phyloP scores from a whole-genome alignment of 2,797 vertebrate species.

The Danio tinwini region DNA sequence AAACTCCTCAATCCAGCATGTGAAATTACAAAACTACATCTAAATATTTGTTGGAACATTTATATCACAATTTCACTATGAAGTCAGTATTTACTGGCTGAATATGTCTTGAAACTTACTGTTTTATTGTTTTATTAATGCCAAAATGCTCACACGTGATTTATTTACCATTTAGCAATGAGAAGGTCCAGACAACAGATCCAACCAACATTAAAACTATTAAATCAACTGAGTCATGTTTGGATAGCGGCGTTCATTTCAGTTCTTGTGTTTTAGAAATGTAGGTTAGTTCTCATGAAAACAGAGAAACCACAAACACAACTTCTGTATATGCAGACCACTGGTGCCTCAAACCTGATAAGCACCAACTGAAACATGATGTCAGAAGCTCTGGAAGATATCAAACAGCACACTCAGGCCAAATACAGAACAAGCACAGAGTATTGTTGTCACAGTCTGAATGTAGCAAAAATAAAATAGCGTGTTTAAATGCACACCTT shows the following conservation, averaged over 20 bases:
- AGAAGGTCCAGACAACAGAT: not conserved
- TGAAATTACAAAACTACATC: too few species aligned
- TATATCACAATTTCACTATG: not conserved
- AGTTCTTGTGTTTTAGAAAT: not conserved
- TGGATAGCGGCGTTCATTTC: not conserved
- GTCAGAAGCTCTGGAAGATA: constrained; percentile 60
- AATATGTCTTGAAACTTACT: not conserved
- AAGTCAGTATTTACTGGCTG: not conserved
- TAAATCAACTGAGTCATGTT: not conserved
- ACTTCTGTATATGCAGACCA: not conserved
- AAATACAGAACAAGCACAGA: constrained; percentile 79
- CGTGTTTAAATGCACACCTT: constrained; percentile 55
- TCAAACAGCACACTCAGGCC: constrained; percentile 66
- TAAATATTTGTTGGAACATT: not conserved
- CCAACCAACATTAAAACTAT: not conserved
- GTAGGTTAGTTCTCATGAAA: not conserved
- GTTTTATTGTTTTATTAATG: not conserved
- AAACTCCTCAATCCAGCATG: not conserved
- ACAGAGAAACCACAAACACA: constrained; percentile 1
- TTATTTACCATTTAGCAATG: not conserved
- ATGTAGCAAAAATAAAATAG: constrained; percentile 69
- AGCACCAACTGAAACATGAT: constrained; percentile 53
- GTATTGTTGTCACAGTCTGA: constrained; percentile 71
- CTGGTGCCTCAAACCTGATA: constrained; percentile 57
- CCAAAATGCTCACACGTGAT: not conserved